Evolutionary conservation across 2,113 vertebrate species (phyloP).

Genomic region (Crocuta crocuta): DNA sequence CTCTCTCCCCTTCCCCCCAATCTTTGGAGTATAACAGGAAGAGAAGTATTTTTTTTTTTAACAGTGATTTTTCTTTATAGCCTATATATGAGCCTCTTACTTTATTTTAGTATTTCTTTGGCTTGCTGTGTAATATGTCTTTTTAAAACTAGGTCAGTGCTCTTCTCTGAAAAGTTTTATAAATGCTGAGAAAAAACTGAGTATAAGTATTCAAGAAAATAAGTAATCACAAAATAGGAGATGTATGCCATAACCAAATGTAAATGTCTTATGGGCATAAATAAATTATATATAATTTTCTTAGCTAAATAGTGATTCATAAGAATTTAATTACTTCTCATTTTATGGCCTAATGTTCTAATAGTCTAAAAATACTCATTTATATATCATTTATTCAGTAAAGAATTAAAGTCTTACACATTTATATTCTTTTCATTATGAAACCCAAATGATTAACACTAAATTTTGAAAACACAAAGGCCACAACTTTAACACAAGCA

Average conservation of each 20-base stretch:
- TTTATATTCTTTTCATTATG: not conserved
- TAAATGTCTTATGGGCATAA: not conserved
- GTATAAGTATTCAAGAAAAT: not conserved
- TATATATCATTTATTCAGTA: not conserved
- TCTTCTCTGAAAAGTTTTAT: not conserved
- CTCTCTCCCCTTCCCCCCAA: no score
- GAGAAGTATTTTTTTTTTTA: not conserved
- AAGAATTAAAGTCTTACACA: not conserved
- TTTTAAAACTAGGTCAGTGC: not conserved
- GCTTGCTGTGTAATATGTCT: not conserved
- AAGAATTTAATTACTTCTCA: not conserved
- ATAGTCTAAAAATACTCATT: not conserved
- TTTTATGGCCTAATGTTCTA: not conserved
- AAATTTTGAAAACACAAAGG: not conserved
- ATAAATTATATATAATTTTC: constrained; percentile 10
- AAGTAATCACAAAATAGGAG: not conserved
- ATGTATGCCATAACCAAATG: not conserved
- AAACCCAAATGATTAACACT: not conserved
- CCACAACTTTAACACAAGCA: not conserved
- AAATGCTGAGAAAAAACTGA: not conserved
- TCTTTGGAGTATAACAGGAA: not conserved
- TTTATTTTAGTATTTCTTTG: constrained; percentile 9
- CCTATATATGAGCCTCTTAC: not conserved
- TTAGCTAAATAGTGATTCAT: not conserved
- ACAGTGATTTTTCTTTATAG: not conserved